A percentile compares a stretch with the other conserved stretches of the same genome.
These are phyloP conservation scores for Anguilla anguilla DNA, from an alignment of 2,797 vertebrate genomes.

Conservation along the genomic window DNA sequence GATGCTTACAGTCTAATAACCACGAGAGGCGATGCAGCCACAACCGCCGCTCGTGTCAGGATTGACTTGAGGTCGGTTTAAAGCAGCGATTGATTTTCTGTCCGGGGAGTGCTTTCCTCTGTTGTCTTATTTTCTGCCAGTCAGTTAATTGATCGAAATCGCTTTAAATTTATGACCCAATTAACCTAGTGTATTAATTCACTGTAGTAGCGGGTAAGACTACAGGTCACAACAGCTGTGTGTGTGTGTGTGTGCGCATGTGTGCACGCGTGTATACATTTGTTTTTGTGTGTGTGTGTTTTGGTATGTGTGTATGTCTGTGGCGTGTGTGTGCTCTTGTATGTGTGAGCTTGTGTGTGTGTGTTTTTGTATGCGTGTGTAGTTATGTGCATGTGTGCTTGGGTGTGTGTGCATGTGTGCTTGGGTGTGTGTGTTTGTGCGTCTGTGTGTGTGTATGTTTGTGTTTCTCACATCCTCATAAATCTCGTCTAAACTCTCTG, in stretches of 20 bases:
- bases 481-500: background rate
- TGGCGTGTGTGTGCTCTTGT: too few relatives aligned
- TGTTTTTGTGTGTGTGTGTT: background rate
- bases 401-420: background rate
- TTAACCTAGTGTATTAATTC: slow-evolving; percentile 5
- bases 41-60: background rate
- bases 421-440: background rate
- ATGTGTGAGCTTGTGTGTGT: too few relatives aligned
- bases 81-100: background rate
- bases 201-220: background rate
- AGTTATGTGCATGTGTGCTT: too few relatives aligned
- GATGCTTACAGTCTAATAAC: background rate
- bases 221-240: background rate
- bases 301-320: too few relatives aligned
- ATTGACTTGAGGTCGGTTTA: slow-evolving; percentile 7
- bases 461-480: background rate
- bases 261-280: background rate
- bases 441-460: background rate
- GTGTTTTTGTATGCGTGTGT: too few relatives aligned
- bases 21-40: background rate
- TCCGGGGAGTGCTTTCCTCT: background rate
- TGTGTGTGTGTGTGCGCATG: background rate
- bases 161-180: slow-evolving; percentile 10
- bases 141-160: slow-evolving; percentile 6
- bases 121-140: slow-evolving; percentile 1